Conservation (phyloP, 2,113 vertebrate genomes). For the Peromyscus maniculatus region DNA sequence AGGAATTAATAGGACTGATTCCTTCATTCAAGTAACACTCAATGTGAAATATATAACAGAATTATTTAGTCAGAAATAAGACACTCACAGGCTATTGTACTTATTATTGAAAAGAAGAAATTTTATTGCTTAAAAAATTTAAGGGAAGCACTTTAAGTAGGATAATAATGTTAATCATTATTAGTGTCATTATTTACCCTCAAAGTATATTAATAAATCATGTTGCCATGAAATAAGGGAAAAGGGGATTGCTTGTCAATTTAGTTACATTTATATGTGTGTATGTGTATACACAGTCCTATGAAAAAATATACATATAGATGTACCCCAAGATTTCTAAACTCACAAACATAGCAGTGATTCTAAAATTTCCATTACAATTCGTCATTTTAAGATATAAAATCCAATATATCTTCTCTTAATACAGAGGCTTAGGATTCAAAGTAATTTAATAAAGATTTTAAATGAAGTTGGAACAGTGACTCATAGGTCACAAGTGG, state of each 20-base stretch:
- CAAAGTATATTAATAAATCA: neutral
- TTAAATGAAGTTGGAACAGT: conserved; percentile 93
- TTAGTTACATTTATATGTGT: neutral
- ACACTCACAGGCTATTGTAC: neutral
- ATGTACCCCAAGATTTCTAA: neutral
- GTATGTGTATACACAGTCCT: neutral
- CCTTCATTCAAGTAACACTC: neutral
- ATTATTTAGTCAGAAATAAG: neutral
- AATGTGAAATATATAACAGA: neutral
- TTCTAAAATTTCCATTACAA: conserved; percentile 60
- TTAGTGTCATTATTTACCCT: neutral
- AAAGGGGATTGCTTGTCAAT: fast-evolving
- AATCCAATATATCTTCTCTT: conserved; percentile 86
- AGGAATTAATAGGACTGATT: neutral
- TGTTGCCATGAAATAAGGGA: neutral
- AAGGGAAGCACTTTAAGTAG: neutral
- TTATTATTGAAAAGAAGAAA: neutral
- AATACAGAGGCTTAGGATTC: conserved; percentile 89
- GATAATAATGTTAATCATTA: conserved; percentile 11
- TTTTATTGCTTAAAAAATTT: neutral
- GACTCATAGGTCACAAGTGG: conserved; percentile 98
- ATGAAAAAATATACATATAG: neutral
- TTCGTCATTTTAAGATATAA: conserved; percentile 81
- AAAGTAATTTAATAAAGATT: conserved; percentile 96
- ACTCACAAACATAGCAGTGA: neutral